These are phyloP conservation scores for Pedicia rivosa DNA, from an alignment of 2,888 invertebrate genomes.

Conservation along the genomic window DNA sequence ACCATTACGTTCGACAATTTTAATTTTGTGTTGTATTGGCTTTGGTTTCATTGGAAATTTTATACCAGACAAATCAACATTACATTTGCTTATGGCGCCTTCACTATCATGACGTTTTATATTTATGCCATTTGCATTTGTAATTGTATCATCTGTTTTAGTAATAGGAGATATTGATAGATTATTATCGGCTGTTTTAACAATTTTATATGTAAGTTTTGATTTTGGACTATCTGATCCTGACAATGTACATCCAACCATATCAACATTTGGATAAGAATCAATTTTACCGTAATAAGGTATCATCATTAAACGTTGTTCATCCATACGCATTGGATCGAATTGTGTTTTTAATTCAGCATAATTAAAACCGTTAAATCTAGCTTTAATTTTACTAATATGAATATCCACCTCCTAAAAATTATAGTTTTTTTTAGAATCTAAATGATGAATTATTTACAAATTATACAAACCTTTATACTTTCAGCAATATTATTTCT, in stretches of 20 bases:
- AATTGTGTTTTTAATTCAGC: conserved; percentile 54
- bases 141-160: not conserved
- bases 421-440: conserved; percentile 2
- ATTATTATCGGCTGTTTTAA: conserved; percentile 28
- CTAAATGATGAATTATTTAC: conserved; percentile 3
- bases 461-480: conserved; percentile 32
- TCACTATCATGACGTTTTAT: not conserved
- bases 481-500: conserved; percentile 43
- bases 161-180: conserved; percentile 19
- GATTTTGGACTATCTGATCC: conserved; percentile 16
- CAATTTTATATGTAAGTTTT: conserved; percentile 28
- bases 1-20: conserved; percentile 2
- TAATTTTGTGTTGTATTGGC: conserved; percentile 3
- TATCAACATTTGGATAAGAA: conserved; percentile 19
- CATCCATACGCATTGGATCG: conserved; percentile 41
- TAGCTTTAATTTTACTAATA: conserved; percentile 50
- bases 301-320: conserved; percentile 49
- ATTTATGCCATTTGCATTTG: not conserved
- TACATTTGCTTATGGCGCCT: not conserved
- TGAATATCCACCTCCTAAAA: conserved; percentile 58
- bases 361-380: conserved; percentile 56
- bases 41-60: no score
- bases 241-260: conserved; percentile 12
- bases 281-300: conserved; percentile 20
- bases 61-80: no score